Conservation (phyloP, 2,113 vertebrate genomes). For the Vulpes ferrilata region DNA sequence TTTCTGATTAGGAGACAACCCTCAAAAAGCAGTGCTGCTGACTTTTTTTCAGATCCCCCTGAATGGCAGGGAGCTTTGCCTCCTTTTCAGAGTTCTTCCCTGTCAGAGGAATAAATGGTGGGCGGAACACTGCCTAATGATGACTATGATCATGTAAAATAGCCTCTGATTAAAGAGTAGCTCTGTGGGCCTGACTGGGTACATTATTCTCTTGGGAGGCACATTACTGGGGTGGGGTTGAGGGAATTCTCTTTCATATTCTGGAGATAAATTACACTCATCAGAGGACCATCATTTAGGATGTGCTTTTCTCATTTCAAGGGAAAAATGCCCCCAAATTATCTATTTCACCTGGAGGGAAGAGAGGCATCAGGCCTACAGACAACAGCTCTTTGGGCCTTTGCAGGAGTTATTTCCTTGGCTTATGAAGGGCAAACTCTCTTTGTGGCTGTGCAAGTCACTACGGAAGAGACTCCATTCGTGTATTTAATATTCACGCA, state of each 20-base stretch:
- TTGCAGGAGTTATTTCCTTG: not conserved
- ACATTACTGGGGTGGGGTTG: constrained; percentile 40
- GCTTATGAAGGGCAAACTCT: not conserved
- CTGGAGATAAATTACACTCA: constrained; percentile 64
- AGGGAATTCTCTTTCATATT: constrained; percentile 71
- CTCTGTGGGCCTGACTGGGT: constrained; percentile 61
- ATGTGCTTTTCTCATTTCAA: constrained; percentile 59
- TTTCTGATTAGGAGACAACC: constrained; percentile 81
- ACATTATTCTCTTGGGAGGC: constrained; percentile 72
- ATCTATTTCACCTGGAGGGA: constrained; percentile 51
- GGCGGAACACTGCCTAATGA: constrained; percentile 73
- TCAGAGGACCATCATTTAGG: constrained; percentile 57
- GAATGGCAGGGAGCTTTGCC: constrained; percentile 62
- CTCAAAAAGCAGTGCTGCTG: constrained; percentile 75
- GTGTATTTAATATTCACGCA: not conserved
- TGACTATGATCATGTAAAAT: constrained; percentile 75
- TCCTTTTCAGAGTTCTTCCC: constrained; percentile 72
- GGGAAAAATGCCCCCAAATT: not conserved
- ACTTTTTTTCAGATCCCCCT: constrained; percentile 66
- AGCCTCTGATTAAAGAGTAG: constrained; percentile 80
- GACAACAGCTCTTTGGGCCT: not conserved
- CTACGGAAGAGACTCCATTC: not conserved
- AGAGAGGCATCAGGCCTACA: not conserved
- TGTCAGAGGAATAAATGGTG: constrained; percentile 73
- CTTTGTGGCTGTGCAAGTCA: not conserved